Percentiles rank a stretch among this genome's conserved stretches.
Conservation (phyloP, 2,797 vertebrate genomes). For the Dryobates pubescens region DNA sequence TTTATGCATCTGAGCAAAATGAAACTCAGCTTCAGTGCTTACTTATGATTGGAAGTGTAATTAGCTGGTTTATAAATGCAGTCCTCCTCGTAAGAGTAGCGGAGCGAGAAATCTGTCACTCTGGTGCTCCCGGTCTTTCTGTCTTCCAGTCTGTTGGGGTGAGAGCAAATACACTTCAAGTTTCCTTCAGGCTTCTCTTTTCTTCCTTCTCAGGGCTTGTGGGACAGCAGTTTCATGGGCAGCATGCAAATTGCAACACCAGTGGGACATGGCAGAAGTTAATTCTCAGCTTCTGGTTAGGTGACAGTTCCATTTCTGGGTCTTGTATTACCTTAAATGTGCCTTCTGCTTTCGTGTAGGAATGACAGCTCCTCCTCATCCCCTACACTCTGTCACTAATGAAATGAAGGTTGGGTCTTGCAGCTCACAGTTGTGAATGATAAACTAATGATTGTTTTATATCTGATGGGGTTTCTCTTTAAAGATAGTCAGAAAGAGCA, state of each 20-base stretch:
- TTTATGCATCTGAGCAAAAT: background rate
- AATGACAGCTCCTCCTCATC: background rate
- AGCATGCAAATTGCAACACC: background rate
- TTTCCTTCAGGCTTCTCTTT: background rate
- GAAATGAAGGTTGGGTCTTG: background rate
- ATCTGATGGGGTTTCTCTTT: background rate
- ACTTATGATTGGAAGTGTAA: background rate
- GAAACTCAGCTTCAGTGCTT: background rate
- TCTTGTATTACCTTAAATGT: background rate
- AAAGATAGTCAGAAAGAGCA: background rate
- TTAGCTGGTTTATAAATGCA: background rate
- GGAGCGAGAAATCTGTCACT: background rate
- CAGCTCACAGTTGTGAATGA: too few relatives aligned
- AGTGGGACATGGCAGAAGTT: background rate
- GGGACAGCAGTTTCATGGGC: background rate
- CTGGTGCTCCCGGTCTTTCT: background rate
- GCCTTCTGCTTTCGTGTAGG: background rate
- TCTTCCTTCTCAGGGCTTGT: background rate
- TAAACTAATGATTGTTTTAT: background rate
- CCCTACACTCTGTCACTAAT: rapidly evolving
- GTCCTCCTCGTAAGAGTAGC: background rate
- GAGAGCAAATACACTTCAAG: background rate
- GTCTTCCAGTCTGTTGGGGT: background rate
- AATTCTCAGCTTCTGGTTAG: background rate
- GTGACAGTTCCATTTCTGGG: background rate